Base-by-base conservation (phyloP, 2,113 vertebrate genomes). In the Fregetta grallaria region DNA sequence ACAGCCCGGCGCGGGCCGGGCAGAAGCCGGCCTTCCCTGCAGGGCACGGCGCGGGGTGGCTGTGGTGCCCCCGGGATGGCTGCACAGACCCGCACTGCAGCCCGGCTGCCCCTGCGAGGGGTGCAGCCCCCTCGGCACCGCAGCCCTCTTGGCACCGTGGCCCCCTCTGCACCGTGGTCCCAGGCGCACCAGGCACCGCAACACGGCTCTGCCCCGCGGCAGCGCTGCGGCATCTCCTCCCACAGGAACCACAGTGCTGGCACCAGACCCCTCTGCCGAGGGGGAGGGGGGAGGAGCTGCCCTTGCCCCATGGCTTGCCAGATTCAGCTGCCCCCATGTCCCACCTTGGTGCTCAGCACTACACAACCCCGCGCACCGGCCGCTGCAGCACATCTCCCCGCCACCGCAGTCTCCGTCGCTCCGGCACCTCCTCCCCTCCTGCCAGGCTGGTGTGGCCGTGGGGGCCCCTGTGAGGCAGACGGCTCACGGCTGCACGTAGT, bases 1-100 rank as follows among this genome's bases (percentile, higher is more conserved):
- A 95, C 65, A 96, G 73, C 53, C 94, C 91, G 0, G 86, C 47
- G 1, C 0, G 70, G n/a, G 21, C 25, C 0, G 93, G 86, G 83
- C 95, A 97, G 83, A 96, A 96, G 20, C 93, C 80, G 0, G 56
- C 72, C n/a, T 96, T 92, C n/a, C 25, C 95, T 95, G 86, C 21
- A 27, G 82, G 56, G 42, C 11, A 40, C 0, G 7, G 44, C 0
- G 1, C 0, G 5, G 32, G 12, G 23, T 50, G 61, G 55, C 50
- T 58, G n/a, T 3, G 9, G 45, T 45, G 59, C 19, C n/a, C 29
- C 29, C 3, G 0, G 16, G 16, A 11, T 4, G 55, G 62, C 78
- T 45, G 45, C 23, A 38, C 2, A 3, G 71, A 23, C 22, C 38
- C 15, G 1, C 44, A 13, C 32, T 1, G 2, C 40, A 23, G 40